These are phyloP conservation scores for Pseudorhiza aurosa DNA, from an alignment of 30 jellyfish, hydroid and myxozoan species.

Conservation along the genomic window DNA sequence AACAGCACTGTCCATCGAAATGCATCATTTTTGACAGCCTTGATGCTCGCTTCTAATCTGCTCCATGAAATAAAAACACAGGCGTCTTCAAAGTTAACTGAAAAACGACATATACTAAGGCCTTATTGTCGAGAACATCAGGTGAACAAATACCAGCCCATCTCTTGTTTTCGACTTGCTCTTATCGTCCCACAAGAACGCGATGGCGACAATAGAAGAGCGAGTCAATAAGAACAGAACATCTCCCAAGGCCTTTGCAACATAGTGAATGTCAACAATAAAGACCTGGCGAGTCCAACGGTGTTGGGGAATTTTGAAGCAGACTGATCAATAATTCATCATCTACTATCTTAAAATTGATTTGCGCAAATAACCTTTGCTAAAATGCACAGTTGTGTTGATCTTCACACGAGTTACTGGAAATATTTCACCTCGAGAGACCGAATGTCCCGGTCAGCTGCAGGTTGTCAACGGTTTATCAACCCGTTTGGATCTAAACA, in stretches of 20 bases:
- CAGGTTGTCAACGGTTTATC: too few species aligned
- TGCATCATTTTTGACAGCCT: neutral
- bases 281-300: neutral
- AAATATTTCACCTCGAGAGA: too few species aligned
- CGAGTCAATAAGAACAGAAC: neutral
- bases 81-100: neutral
- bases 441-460: too few species aligned
- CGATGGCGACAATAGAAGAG: neutral
- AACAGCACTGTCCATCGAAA: too few species aligned
- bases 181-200: neutral
- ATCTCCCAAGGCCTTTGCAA: neutral
- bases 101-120: neutral
- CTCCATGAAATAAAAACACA: neutral
- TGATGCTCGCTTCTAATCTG: neutral
- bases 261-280: neutral
- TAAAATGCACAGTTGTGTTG: constrained; percentile 1
- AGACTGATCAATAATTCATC: neutral
- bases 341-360: neutral
- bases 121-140: neutral
- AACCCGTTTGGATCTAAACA: too few species aligned
- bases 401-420: too few species aligned
- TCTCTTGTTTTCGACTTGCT: neutral
- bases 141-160: neutral
- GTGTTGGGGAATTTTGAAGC: neutral
- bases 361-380: neutral